Percentiles rank a stretch among this genome's conserved stretches.
These are phyloP conservation scores for Dermatemys mawii DNA, from an alignment of 2,113 vertebrate genomes.

Conservation along the genomic window DNA sequence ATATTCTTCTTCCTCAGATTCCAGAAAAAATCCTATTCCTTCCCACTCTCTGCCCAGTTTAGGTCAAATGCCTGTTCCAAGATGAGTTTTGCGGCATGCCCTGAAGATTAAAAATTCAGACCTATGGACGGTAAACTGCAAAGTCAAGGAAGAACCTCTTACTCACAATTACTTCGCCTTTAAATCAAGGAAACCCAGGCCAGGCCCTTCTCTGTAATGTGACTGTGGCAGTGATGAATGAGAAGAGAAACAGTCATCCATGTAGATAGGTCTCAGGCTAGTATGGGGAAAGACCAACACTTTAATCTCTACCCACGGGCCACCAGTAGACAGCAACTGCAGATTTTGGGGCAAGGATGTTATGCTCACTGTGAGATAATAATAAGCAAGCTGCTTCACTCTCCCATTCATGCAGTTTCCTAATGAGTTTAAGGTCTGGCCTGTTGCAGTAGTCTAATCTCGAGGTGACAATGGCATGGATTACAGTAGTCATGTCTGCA, in stretches of 20 bases:
- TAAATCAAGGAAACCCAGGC: neutral
- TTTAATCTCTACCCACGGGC: neutral
- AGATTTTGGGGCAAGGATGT: neutral
- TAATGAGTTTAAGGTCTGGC: neutral
- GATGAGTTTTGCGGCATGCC: neutral
- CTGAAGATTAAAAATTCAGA: neutral
- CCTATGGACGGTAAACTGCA: neutral
- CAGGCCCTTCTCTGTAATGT: neutral
- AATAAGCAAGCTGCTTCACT: neutral
- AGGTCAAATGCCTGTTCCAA: neutral
- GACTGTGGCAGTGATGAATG: neutral
- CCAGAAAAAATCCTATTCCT: neutral
- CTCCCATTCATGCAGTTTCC: neutral
- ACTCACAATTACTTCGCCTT: neutral
- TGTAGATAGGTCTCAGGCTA: neutral
- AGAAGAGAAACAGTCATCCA: accelerated
- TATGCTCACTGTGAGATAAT: neutral
- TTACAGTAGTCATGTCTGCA: neutral
- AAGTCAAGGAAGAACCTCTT: neutral
- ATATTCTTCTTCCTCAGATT: neutral
- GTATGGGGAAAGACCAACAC: neutral
- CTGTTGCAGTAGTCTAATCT: neutral
- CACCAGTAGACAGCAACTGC: neutral
- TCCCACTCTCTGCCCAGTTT: neutral
- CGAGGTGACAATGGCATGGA: neutral